Evolutionary conservation across 2,888 invertebrate genomes (phyloP).

Genomic region (Thalpophila matura): DNA sequence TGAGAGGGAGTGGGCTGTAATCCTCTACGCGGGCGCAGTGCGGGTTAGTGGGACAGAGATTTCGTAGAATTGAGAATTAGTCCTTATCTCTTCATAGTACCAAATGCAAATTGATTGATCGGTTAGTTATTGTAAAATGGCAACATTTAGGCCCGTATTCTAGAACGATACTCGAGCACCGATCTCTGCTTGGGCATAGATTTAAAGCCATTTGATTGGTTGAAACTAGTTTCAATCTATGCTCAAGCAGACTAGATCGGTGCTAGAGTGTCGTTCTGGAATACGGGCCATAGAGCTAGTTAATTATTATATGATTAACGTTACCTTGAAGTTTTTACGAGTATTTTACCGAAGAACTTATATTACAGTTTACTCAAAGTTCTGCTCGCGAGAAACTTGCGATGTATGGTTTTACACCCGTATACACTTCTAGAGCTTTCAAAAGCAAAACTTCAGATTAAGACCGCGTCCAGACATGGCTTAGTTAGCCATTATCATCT

Average conservation of each 20-base stretch:
- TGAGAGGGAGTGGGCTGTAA: too few species aligned
- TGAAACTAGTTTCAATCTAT: too few species aligned
- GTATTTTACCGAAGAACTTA: constrained; percentile 27
- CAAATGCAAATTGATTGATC: too few species aligned
- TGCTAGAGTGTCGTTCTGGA: too few species aligned
- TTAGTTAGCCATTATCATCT: neutral
- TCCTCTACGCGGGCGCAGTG: too few species aligned
- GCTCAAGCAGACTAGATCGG: too few species aligned
- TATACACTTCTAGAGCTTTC: neutral
- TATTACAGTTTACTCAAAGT: constrained; percentile 20
- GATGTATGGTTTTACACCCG: constrained; percentile 4
- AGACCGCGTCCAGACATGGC: neutral
- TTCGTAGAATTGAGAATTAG: too few species aligned
- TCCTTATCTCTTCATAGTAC: too few species aligned
- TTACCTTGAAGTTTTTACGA: neutral
- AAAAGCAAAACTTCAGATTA: constrained; percentile 37
- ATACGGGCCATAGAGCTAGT: constrained; percentile 3
- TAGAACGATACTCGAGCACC: too few species aligned
- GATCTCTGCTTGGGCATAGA: too few species aligned
- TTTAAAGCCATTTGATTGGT: too few species aligned
- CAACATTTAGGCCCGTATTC: neutral
- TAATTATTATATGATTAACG: constrained; percentile 8
- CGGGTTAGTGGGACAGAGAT: too few species aligned
- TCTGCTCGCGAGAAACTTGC: constrained; percentile 16
- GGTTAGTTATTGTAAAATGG: neutral